These are phyloP conservation scores for Drosophila tanythrix DNA, from an alignment of 2,888 invertebrate genomes.

Conservation along the genomic window DNA sequence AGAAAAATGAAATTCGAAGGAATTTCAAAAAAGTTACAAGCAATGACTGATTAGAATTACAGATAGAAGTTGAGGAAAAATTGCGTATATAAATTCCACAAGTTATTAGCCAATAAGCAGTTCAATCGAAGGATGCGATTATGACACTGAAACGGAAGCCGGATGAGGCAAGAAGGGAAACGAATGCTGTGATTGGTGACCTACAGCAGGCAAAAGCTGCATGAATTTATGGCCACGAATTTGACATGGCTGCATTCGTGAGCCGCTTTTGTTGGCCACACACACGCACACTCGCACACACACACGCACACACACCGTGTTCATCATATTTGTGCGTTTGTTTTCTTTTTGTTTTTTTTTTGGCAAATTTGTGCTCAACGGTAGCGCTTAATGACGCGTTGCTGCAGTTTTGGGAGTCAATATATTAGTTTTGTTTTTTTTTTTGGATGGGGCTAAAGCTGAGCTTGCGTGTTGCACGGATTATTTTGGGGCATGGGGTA, in stretches of 20 bases:
- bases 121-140: constrained; percentile 1
- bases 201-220: constrained; percentile 59
- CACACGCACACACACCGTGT: constrained; percentile 51
- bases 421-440: constrained; percentile 3
- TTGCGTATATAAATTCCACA: background rate
- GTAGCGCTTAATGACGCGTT: constrained; percentile 64
- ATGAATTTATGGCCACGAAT: constrained; percentile 45
- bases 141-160: constrained; percentile 42
- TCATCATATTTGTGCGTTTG: constrained; percentile 57
- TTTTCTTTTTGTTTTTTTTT: constrained; percentile 21
- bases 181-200: constrained; percentile 28
- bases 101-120: background rate
- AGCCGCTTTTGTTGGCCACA: constrained; percentile 43
- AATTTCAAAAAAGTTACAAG: background rate
- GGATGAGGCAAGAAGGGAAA: constrained; percentile 3
- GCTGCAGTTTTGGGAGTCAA: constrained; percentile 21
- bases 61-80: background rate
- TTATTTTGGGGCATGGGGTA: constrained; percentile 26
- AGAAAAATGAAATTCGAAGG: background rate
- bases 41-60: too few relatives aligned
- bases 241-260: constrained; percentile 41
- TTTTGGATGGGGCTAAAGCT: constrained; percentile 21
- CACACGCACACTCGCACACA: background rate
- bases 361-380: constrained; percentile 69
- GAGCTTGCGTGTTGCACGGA: constrained; percentile 68